Evolutionary conservation across 2,888 invertebrate species (phyloP).

Genomic region (Cheilosia soror): DNA sequence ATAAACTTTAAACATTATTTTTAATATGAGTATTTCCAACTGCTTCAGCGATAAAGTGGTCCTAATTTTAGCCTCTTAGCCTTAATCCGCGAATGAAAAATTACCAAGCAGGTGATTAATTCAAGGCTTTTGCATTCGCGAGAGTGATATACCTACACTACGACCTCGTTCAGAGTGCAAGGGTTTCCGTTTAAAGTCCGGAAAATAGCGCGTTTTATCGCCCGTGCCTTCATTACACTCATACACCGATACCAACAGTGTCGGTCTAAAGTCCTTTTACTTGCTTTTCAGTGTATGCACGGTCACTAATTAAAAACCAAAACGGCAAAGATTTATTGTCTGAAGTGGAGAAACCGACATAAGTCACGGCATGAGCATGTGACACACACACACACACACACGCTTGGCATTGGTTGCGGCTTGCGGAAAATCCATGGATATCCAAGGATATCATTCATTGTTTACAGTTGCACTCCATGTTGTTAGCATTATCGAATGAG

Average conservation of each 20-base stretch:
- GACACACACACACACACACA: slow-evolving; percentile 17
- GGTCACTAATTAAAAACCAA: slow-evolving; percentile 71
- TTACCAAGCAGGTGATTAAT: slow-evolving; percentile 69
- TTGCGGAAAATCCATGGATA: slow-evolving; percentile 64
- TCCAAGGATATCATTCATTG: slow-evolving; percentile 69
- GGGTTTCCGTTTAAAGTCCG: slow-evolving; percentile 35
- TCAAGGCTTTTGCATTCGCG: slow-evolving; percentile 45
- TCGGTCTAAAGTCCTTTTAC: slow-evolving; percentile 16
- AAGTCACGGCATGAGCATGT: slow-evolving; percentile 72
- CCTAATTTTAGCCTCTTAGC: slow-evolving; percentile 49
- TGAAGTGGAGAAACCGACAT: slow-evolving; percentile 71
- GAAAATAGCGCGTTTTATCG: slow-evolving; percentile 58
- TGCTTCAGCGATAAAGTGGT: slow-evolving; percentile 27
- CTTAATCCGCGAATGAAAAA: slow-evolving; percentile 72
- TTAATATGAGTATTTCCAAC: slow-evolving; percentile 30
- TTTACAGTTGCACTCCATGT: slow-evolving; percentile 68
- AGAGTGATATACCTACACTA: slow-evolving; percentile 19
- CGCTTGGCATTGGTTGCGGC: slow-evolving; percentile 5
- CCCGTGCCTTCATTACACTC: not conserved
- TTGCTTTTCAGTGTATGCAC: not conserved
- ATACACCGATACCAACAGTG: slow-evolving; percentile 10
- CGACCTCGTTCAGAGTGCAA: not conserved
- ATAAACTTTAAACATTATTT: not conserved
- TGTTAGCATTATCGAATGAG: slow-evolving; percentile 74
- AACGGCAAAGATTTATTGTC: slow-evolving; percentile 71